Base-by-base conservation (phyloP, 1,140 invertebrate species). In the Halesus radiatus region DNA sequence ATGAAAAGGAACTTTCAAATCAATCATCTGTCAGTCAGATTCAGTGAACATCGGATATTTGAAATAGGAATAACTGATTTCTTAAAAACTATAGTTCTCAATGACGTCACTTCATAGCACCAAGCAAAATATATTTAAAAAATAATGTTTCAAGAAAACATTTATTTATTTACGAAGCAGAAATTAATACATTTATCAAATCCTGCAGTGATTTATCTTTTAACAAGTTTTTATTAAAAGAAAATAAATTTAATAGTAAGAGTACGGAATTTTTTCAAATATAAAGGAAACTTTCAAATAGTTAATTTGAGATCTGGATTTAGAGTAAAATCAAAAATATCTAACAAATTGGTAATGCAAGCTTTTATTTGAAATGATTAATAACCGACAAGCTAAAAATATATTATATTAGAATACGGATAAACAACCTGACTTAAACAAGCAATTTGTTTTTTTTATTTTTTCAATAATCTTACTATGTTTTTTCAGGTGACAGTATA, bases 1-100 rank as follows among this genome's bases (percentile, higher is more conserved):
- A 66, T 45, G 37, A 50, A 45, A 76, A 76, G 74, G 74, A 76
- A 76, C 74, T 76, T 76, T 76, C 8, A 76, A 76, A 76, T 45
- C 74, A 62, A 76, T 62, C 26, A 20, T n/a, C 66, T 70, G 54
- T 16, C 72, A 23, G 20, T 74, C 72, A 32, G 54, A 50, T 16
- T 53, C 45, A 54, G 4, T 56, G 15, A 74, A 16, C 10, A 3
- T 74, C 18, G 8, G 20, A 26, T 22, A 45, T 32, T 60, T 8
- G 45, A 29, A 76, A 60, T 60, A 76, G 74, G 74, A 76, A 60
- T 58, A 76, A 76, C 53, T 62, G 74, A 76, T 76, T 32, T 62
- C 74, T 76, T 76, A 76, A 76, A 45, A 62, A 76, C 54, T 76
- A 76, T 45, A 74, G n/a, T 74, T 72, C 16, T 20, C 37, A 74